Conservation (phyloP, 1,140 invertebrate genomes). For the Pogonognathellus flavescens region DNA sequence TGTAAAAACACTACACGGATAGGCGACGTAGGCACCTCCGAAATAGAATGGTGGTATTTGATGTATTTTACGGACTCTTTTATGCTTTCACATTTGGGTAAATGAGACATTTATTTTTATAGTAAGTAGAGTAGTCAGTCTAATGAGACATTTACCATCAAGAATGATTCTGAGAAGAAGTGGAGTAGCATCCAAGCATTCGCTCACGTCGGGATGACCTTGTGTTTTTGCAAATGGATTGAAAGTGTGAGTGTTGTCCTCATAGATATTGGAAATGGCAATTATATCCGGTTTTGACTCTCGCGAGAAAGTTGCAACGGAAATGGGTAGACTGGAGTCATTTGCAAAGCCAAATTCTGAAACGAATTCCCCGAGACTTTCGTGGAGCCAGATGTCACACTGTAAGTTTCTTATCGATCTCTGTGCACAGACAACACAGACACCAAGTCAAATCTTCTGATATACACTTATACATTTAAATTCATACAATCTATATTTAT, state of each 20-base stretch:
- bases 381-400: slow-evolving; percentile 67
- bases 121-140: neutral
- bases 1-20: too few relatives aligned
- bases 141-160: slow-evolving; percentile 58
- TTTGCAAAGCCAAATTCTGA: slow-evolving; percentile 67
- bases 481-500: too few relatives aligned
- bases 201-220: slow-evolving; percentile 64
- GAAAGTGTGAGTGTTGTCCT: slow-evolving; percentile 63
- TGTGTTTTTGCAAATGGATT: slow-evolving; percentile 61
- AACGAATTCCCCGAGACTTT: slow-evolving; percentile 64
- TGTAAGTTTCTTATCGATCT: slow-evolving; percentile 62
- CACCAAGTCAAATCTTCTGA: neutral
- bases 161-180: slow-evolving; percentile 65
- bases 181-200: slow-evolving; percentile 65
- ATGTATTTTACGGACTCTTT: too few relatives aligned
- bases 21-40: too few relatives aligned
- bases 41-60: too few relatives aligned
- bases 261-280: slow-evolving; percentile 66
- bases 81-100: too few relatives aligned
- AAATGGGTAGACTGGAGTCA: slow-evolving; percentile 65
- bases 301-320: slow-evolving; percentile 62
- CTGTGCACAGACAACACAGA: slow-evolving; percentile 51
- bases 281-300: slow-evolving; percentile 61
- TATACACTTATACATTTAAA: neutral
- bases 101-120: neutral